A percentile compares a stretch with the other conserved stretches of the same genome.
phyloP scores from a whole-genome alignment of 1,140 invertebrate genomes.

The Bombus impatiens region DNA sequence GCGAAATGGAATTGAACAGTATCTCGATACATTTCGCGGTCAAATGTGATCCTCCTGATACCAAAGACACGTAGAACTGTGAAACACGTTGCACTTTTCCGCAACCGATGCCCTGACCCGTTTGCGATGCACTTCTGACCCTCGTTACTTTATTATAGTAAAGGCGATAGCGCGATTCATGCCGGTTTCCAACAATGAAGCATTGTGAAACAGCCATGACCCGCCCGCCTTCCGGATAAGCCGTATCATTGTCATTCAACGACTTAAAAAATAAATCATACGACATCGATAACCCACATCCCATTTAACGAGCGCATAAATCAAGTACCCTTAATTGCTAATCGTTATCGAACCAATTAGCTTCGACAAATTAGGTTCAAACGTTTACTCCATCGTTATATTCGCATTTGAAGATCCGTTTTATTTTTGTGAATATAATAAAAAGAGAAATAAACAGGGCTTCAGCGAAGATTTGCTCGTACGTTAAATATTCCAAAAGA shows the following conservation, averaged over 20 bases:
- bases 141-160: neutral
- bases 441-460: too few relatives aligned
- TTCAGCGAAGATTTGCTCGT: too few relatives aligned
- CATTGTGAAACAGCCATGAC: conserved; percentile 16
- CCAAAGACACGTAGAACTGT: neutral
- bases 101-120: neutral
- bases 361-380: neutral
- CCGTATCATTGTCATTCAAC: neutral
- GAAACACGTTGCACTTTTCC: neutral
- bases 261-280: too few relatives aligned
- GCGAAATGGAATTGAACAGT: neutral
- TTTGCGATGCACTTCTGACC: conserved; percentile 2
- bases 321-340: neutral
- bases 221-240: neutral
- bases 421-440: neutral
- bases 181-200: conserved; percentile 3
- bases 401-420: neutral
- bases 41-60: neutral
- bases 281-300: neutral
- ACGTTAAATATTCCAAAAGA: too few relatives aligned
- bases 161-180: conserved; percentile 6
- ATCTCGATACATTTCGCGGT: neutral
- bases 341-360: neutral
- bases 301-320: neutral
- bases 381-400: neutral